These are phyloP conservation scores for Plemyria rubiginata DNA, from an alignment of 2,888 invertebrate species.

Conservation along the genomic window DNA sequence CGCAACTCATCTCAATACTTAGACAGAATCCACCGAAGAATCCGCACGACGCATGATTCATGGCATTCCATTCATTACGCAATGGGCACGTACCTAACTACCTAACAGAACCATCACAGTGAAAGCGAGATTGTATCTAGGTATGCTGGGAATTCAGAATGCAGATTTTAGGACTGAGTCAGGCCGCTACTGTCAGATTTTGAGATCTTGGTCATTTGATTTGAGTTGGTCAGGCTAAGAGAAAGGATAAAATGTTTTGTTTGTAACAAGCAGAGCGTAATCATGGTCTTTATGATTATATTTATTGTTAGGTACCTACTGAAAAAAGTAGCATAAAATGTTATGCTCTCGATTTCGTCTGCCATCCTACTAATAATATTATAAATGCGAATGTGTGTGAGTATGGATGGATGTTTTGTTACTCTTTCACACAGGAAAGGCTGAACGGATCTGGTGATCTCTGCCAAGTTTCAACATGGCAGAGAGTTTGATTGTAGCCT, in stretches of 20 bases:
- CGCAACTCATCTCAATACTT: conserved; percentile 24
- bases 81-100: conserved; percentile 37
- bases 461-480: no score
- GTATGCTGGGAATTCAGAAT: conserved; percentile 47
- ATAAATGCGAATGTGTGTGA: no score
- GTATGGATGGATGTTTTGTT: no score
- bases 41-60: conserved; percentile 37
- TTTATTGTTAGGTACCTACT: no score
- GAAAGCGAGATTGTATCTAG: conserved; percentile 49
- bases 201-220: conserved; percentile 34
- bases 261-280: neutral
- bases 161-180: conserved; percentile 48
- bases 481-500: no score
- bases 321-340: no score
- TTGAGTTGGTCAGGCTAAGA: conserved; percentile 9
- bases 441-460: no score
- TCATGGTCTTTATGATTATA: no score
- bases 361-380: no score
- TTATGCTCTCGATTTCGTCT: no score
- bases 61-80: conserved; percentile 49
- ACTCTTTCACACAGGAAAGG: no score
- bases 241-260: conserved; percentile 7
- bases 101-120: conserved; percentile 32
- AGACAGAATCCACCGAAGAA: conserved; percentile 36
- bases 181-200: conserved; percentile 37